Evolutionary conservation across 2,888 invertebrate species (phyloP), one percentile per base, ranked within the genome.

Genomic region (Cosmia pyralina): DNA sequence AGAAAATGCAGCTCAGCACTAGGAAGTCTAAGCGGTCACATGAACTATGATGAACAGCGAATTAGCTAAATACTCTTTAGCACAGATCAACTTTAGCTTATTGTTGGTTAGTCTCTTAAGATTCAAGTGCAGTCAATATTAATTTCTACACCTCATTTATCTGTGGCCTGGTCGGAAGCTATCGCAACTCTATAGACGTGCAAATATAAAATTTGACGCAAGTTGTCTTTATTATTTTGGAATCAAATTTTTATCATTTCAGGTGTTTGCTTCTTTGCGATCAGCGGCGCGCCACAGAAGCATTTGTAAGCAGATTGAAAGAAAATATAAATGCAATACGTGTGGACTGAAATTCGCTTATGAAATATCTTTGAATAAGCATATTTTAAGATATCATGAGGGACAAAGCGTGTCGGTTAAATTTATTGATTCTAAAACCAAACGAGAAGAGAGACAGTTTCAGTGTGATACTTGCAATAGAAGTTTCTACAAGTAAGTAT

Each of bases 401-500:
- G 96, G 96, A 0, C 93, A 96, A 77, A 93, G 93, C 53, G 96
- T 96, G 1, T 94, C 94, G 0, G 93, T 95, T 0, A 92, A 93
- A 22, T 95, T 95, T 79, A 91, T 94, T 69, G 93, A 93, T 66
- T 87, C 90, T 3, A 88, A 89, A 63, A 78, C 88, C 22, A 91
- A 92, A 81, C 79, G 86, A 22, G 89, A 92, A 71, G 92, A 93
- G 13, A 83, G 92, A 57, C 93, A 94, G 68, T 94, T 95, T 82
- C 95, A 97, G 63, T 98, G 97, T 89, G 96, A 96, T 48, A 96
- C 96, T 8, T 98, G 98, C 86, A 96, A 96, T 48, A 97, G 97
- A 90, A 95, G 96, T 10, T 98, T 97, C 88, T 96, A 95, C 84
- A 94, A 97, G 92, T 96, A 93, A 83, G 83, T 86, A 46, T 44